A percentile compares a stretch with the other conserved stretches of the same genome.
Evolutionary conservation across 1,140 invertebrate genomes (phyloP).

Genomic region (Drosophila kanapiae): DNA sequence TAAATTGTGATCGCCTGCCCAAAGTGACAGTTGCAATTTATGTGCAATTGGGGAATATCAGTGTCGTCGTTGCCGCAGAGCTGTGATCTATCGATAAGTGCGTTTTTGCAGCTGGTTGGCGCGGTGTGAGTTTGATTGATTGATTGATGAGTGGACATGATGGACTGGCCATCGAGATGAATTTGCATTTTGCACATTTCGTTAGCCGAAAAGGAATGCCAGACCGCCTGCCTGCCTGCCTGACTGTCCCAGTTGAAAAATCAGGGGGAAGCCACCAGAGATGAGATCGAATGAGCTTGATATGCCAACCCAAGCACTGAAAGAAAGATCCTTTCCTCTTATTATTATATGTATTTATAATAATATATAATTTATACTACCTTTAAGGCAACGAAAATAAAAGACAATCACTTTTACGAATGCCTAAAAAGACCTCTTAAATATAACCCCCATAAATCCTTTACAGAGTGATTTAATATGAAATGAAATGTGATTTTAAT

Average conservation of each 20-base stretch:
- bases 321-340: not conserved
- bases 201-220: constrained; percentile 42
- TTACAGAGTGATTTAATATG: not conserved
- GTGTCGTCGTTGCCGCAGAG: constrained; percentile 20
- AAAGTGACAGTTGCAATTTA: constrained; percentile 40
- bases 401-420: not conserved
- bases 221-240: not conserved
- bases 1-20: constrained; percentile 27
- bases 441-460: no score
- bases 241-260: constrained; percentile 21
- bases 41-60: constrained; percentile 64
- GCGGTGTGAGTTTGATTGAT: constrained; percentile 56
- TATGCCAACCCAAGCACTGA: constrained; percentile 21
- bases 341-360: not conserved
- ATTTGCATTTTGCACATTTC: constrained; percentile 57
- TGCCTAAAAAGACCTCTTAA: not conserved
- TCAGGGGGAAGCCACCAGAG: constrained; percentile 25
- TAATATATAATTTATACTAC: not conserved
- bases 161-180: constrained; percentile 32
- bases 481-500: constrained; percentile 2
- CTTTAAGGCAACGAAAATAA: no score
- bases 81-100: constrained; percentile 49
- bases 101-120: constrained; percentile 16
- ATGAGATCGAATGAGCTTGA: constrained; percentile 26
- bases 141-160: constrained; percentile 53